Base-by-base conservation (phyloP, 2,888 invertebrate genomes). In the Pantelozetes paolii region DNA sequence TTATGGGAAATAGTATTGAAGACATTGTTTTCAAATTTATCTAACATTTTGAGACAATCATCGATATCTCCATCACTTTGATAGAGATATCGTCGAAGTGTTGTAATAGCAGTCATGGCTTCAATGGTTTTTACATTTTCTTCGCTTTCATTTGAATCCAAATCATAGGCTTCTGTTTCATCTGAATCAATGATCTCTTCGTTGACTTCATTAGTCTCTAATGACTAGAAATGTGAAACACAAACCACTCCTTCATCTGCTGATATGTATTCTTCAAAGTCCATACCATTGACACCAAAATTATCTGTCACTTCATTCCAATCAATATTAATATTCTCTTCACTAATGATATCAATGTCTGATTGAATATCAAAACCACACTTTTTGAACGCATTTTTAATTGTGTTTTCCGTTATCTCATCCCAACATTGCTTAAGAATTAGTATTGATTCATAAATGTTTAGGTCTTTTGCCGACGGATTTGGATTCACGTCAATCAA, bases 381-480 rank as follows among this genome's bases (percentile, higher is more conserved):
- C 11, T 64, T 64, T 5, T n/a, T 32, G n/a, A 64, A 64, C 9
- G 36, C 32, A 64, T 64, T 64, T 36, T 26, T 20, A 15, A 64
- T 64, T 1, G 18, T 36, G 3, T 64, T 1, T 1, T 2, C 5
- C 32, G 8, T 40, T 1, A 64, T 64, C 2, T 64, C 64, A 64
- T 64, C n/a, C 64, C 64, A 64, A 64, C n/a, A 5, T 5, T 64
- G 23, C 8, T 26, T 28, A 5, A 64, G 18, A 32, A 64, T 64
- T 32, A 64, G 8, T 3, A 64, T 18, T 32, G 64, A 18, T 20
- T 64, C 64, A n/a, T 36, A 64, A 1, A 64, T 11, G 20, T 26
- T 11, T 20, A 64, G 32, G n/a, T 64, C 36, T 36, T 36, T 32
- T 20, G 11, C n/a, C 23, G 32, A n/a, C 1, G 26, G 26, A 1